These are phyloP conservation scores for Argentina silus DNA, from an alignment of 2,797 vertebrate species.

Conservation along the genomic window DNA sequence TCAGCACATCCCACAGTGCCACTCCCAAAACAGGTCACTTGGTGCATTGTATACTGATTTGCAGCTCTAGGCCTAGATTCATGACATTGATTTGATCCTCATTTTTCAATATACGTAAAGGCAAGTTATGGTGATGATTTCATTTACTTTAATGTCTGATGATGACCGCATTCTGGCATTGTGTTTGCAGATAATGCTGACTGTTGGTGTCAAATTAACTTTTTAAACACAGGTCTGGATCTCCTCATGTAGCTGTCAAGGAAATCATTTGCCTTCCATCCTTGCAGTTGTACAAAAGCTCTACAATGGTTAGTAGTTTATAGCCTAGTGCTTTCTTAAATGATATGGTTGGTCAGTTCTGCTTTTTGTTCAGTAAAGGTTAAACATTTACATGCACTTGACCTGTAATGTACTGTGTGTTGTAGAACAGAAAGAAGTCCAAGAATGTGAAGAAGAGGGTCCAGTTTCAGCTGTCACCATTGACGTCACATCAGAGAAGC, in stretches of 20 bases:
- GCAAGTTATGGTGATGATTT: not conserved
- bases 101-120: not conserved
- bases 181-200: not conserved
- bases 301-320: slow-evolving; percentile 14
- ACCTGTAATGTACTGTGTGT: not conserved
- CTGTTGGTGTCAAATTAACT: not conserved
- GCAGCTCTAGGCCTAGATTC: no score
- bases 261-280: slow-evolving; percentile 46
- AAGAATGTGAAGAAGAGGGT: slow-evolving; percentile 17
- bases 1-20: slow-evolving; percentile 12
- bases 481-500: slow-evolving; percentile 1
- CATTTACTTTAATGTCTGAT: not conserved
- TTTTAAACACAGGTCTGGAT: slow-evolving; percentile 34
- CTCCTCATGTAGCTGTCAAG: slow-evolving; percentile 39
- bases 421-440: slow-evolving; percentile 18
- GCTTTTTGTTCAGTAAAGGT: not conserved
- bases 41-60: not conserved
- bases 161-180: not conserved
- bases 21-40: slow-evolving; percentile 35
- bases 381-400: not conserved
- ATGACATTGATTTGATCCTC: not conserved
- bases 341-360: not conserved
- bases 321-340: slow-evolving; percentile 1
- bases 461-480: slow-evolving; percentile 12
- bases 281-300: slow-evolving; percentile 2